A percentile compares a stretch with the other conserved stretches of the same genome.
Evolutionary conservation across 2,888 invertebrate species (phyloP).

Genomic region (Phyllotreta striolata): DNA sequence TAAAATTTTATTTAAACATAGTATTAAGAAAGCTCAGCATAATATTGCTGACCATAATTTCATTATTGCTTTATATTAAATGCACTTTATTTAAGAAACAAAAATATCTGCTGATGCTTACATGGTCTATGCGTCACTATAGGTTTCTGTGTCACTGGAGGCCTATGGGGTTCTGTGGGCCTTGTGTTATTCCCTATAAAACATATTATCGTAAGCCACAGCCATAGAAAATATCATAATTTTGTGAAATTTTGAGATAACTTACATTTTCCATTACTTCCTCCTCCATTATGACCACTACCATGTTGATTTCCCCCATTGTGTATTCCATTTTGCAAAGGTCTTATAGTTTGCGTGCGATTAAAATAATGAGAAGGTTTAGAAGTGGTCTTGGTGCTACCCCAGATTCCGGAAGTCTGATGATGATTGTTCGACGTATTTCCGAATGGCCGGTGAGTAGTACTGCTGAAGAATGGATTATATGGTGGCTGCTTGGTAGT

Average conservation of each 20-base stretch:
- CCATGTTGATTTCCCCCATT: too few relatives aligned
- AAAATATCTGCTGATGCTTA: too few relatives aligned
- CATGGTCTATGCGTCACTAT: too few relatives aligned
- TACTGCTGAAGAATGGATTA: background rate
- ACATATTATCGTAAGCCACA: too few relatives aligned
- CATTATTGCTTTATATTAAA: too few relatives aligned
- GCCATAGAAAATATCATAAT: too few relatives aligned
- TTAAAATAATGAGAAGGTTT: background rate
- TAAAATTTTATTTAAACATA: background rate
- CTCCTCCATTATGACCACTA: background rate
- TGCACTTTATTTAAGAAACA: too few relatives aligned
- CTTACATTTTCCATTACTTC: slow-evolving; percentile 7
- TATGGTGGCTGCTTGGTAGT: background rate
- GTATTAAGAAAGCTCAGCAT: background rate
- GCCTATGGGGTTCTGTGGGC: background rate
- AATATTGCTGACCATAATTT: too few relatives aligned
- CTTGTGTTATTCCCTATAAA: slow-evolving; percentile 9
- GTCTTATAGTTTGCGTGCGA: background rate
- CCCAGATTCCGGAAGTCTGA: background rate
- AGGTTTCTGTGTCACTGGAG: too few relatives aligned
- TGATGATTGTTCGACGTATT: background rate
- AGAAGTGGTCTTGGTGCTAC: background rate
- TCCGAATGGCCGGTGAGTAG: background rate
- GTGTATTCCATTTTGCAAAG: background rate
- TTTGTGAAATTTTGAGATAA: background rate